Percentiles rank a stretch among this genome's conserved stretches.
Conservation (phyloP, 2,113 vertebrate species). For the Centropristis striata region DNA sequence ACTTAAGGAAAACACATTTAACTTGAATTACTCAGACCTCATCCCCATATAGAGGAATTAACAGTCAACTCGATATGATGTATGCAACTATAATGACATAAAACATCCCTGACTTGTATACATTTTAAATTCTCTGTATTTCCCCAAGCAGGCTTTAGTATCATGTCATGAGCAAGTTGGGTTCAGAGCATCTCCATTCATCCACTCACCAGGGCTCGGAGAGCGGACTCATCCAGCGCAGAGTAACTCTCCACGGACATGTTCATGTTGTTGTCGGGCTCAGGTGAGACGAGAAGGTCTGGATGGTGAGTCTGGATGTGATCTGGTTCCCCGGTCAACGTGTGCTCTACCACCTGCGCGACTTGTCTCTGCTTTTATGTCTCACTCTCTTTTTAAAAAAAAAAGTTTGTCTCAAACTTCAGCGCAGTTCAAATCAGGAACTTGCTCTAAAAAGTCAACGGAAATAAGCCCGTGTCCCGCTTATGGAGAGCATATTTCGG, state of each 20-base stretch:
- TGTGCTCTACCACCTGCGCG: constrained; percentile 63
- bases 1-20: too few relatives aligned
- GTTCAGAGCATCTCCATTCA: neutral
- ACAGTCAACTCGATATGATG: neutral
- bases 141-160: neutral
- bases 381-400: neutral
- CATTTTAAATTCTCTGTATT: neutral
- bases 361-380: neutral
- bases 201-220: constrained; percentile 82
- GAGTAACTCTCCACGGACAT: constrained; percentile 83
- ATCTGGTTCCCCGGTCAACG: constrained; percentile 11
- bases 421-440: neutral
- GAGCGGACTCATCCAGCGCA: constrained; percentile 81
- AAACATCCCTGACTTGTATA: neutral
- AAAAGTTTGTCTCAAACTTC: neutral
- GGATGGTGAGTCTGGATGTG: neutral
- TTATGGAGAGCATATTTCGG: constrained; percentile 20
- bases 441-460: neutral
- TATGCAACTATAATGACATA: neutral
- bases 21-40: neutral
- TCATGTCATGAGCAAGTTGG: neutral
- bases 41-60: neutral
- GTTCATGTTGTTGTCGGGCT: neutral
- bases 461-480: neutral
- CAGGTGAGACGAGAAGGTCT: constrained; percentile 48